Evolutionary conservation across 2,888 invertebrate genomes (phyloP).

Genomic region (Phasia obesa): DNA sequence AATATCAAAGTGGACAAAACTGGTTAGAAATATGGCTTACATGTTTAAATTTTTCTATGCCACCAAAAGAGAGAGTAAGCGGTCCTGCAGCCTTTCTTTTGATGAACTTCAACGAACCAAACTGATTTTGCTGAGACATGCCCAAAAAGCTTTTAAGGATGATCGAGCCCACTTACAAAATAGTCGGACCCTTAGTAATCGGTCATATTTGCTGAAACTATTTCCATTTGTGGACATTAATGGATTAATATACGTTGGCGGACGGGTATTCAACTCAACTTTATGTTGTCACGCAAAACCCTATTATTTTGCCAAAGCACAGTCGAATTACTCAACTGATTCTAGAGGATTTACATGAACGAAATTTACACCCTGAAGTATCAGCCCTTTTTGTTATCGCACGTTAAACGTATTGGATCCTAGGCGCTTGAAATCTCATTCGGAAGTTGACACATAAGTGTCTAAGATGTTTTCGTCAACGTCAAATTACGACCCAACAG

Average conservation of each 20-base stretch:
- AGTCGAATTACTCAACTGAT: constrained; percentile 28
- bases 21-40: not conserved
- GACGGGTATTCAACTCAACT: not conserved
- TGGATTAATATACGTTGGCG: too few species aligned
- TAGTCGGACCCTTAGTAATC: not conserved
- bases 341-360: constrained; percentile 26
- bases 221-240: too few species aligned
- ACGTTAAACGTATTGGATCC: too few species aligned
- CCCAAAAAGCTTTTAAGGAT: not conserved
- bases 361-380: constrained; percentile 54
- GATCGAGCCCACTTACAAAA: not conserved
- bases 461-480: constrained; percentile 48
- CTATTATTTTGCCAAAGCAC: not conserved
- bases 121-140: not conserved
- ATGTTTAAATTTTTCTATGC: not conserved
- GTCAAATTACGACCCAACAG: constrained; percentile 36
- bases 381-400: constrained; percentile 56
- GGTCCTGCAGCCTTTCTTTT: not conserved
- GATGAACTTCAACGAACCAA: not conserved
- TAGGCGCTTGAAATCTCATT: constrained; percentile 57
- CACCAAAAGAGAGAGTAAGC: not conserved
- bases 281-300: not conserved
- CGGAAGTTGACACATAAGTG: constrained; percentile 43
- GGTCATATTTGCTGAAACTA: too few species aligned
- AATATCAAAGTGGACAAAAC: not conserved